Evolutionary conservation across 2,888 invertebrate genomes (phyloP), one percentile per base, ranked within the genome.

Genomic region (Hetaerina titia): DNA sequence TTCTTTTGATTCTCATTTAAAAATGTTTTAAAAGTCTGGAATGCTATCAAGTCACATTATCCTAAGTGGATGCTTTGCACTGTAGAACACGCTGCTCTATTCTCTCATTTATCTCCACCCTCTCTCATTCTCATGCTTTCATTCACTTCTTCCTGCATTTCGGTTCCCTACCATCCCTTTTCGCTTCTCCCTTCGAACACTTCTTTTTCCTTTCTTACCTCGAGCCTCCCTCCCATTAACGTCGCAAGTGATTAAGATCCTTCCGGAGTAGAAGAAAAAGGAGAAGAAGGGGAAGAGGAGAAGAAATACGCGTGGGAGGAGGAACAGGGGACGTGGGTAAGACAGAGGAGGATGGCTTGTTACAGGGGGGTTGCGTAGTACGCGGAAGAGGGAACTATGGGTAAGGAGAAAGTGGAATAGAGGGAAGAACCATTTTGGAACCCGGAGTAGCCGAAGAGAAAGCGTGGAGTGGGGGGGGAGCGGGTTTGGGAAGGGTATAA

Each of bases 171-270:
- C 69, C 69, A 17, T 22, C 22, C 31, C 13, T 5, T 11, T 9
- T 9, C 81, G 1, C 60, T 17, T 45, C 45, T 45, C 45, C 45
- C 45, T 45, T 45, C 45, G 45, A 45, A 45, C 45, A 45, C 60
- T 17, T 11, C 60, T 60, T 15, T 17, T 17, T 60, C 81, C 81
- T 81, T 81, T 31, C 69, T 69, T n/a, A 7, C 63, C 63, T 19
- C 64, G 64, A n/a, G 63, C 58, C 15, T 45, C 64, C 64, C 56
- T 56, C 56, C 92, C 92, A 92, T 92, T 92, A 92, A 25, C 92
- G 92, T 74, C 74, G 92, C 69, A n/a, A 56, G 92, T 57, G 92
- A 92, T 92, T 69, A 92, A 74, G 74, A 92, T 60, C 92, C 56
- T 56, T 64, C 45, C 31, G 17, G 64, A 45, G 63, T 58, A 15